Percentiles rank a stretch among this genome's conserved stretches.
phyloP scores from a whole-genome alignment of 2,888 invertebrate genomes.

The Isotomurus palustris region DNA sequence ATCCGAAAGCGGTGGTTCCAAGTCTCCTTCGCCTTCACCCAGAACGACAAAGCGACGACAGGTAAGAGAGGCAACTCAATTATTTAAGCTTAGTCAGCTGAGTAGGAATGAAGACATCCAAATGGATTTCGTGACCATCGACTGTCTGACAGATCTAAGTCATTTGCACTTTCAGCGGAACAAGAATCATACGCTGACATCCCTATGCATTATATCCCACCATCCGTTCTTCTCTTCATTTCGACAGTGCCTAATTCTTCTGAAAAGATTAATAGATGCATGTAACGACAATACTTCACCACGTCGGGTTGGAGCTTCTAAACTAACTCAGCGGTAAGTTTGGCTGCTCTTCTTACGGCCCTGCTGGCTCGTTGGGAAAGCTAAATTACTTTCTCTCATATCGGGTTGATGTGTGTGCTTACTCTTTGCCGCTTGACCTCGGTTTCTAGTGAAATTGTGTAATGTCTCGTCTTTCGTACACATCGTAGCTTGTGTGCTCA shows the following conservation, averaged over 20 bases:
- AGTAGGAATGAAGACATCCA: not conserved
- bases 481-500: too few species aligned
- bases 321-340: slow-evolving; percentile 72
- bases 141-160: too few species aligned
- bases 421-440: too few species aligned
- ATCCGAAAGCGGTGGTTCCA: slow-evolving; percentile 82
- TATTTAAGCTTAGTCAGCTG: not conserved
- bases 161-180: slow-evolving; percentile 65
- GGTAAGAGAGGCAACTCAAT: slow-evolving; percentile 49
- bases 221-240: slow-evolving; percentile 99
- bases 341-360: not conserved
- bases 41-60: slow-evolving; percentile 73
- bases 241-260: slow-evolving; percentile 91
- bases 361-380: too few species aligned
- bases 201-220: slow-evolving; percentile 94
- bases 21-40: slow-evolving; percentile 68
- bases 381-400: too few species aligned
- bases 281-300: slow-evolving; percentile 93
- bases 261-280: slow-evolving; percentile 93
- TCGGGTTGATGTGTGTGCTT: too few species aligned
- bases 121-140: too few species aligned
- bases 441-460: too few species aligned
- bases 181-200: slow-evolving; percentile 90
- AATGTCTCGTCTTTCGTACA: too few species aligned
- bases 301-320: slow-evolving; percentile 80